These are phyloP conservation scores for Condylura cristata DNA, from an alignment of 2,113 vertebrate species.

Conservation along the genomic window DNA sequence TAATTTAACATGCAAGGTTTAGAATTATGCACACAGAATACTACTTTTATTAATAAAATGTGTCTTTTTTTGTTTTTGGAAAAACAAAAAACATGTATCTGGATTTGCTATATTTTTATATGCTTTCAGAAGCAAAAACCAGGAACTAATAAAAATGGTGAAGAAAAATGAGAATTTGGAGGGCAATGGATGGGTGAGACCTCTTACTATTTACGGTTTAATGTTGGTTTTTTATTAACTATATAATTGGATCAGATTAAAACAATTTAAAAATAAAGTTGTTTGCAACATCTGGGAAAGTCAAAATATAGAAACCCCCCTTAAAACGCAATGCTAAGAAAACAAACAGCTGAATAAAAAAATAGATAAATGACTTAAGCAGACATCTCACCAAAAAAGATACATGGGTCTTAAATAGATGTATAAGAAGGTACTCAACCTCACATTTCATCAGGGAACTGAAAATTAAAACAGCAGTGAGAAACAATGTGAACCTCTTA, in stretches of 20 bases:
- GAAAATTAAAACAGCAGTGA: background rate
- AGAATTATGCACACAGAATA: background rate
- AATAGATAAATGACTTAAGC: no score
- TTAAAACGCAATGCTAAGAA: background rate
- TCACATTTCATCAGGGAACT: background rate
- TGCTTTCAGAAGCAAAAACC: background rate
- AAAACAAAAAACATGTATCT: background rate
- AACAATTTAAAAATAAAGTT: background rate
- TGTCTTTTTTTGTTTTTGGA: no score
- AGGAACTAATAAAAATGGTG: background rate
- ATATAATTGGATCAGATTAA: background rate
- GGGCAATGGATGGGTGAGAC: background rate
- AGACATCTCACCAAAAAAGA: no score
- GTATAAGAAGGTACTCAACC: no score
- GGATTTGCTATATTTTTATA: background rate
- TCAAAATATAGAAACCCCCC: background rate
- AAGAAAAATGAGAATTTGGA: background rate
- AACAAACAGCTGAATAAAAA: no score
- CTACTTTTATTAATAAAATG: conserved; percentile 6
- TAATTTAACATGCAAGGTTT: background rate
- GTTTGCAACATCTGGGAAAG: background rate
- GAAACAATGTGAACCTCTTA: background rate
- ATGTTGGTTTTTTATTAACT: conserved; percentile 44
- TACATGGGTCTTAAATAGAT: no score
- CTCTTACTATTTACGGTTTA: background rate